Base-by-base conservation (phyloP, 2,797 vertebrate genomes). In the Percopsis omiscomaycus region DNA sequence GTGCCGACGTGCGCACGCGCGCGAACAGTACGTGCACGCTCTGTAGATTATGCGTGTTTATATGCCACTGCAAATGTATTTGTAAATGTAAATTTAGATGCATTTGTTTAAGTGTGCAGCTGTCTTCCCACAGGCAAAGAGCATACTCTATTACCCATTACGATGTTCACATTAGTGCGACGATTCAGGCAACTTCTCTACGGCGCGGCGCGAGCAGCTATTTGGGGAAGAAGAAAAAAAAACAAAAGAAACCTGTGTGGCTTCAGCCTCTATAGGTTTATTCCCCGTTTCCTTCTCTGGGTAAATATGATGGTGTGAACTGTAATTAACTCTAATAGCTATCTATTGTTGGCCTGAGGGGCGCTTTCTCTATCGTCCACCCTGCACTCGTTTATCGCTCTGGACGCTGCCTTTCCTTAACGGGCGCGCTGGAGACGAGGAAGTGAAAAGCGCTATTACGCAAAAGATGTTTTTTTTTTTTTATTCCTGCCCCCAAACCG, bases 321-420 rank as follows among this genome's bases (percentile, higher is more conserved):
- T 86, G 88, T 90, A 91, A 91, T 91, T 90, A 89, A 88, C 80
- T 86, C 78, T 85, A 91, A 83, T 84, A 84, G 89, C 84, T 84
- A 85, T 84, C 67, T 78, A 88, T 71, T 83, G 84, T 76, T 76
- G 79, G 84, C 87, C 89, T 75, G 72, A 76, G 88, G 91, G 88
- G 83, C 71, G 42, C 68, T 77, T 75, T 79, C 69, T 79, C 82
- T 85, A 77, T 70, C 75, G 77, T 84, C 80, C 87, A 80, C 74
- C 30, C 65, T 66, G 77, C 80, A 70, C 78, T 89, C 81, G 76
- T 89, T 86, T 84, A 84, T 82, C 63, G 65, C 71, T 82, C 71
- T 5, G 75, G 89, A 79, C 78, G 85, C 82, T 69, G 72, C 65
- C 73, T 73, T 83, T 84, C 80, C 83, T 78, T 89, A 86, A 89